Percentiles rank a stretch among this genome's conserved stretches.
Evolutionary conservation across 2,888 invertebrate species (phyloP).

Genomic region (Epinotia ramella): DNA sequence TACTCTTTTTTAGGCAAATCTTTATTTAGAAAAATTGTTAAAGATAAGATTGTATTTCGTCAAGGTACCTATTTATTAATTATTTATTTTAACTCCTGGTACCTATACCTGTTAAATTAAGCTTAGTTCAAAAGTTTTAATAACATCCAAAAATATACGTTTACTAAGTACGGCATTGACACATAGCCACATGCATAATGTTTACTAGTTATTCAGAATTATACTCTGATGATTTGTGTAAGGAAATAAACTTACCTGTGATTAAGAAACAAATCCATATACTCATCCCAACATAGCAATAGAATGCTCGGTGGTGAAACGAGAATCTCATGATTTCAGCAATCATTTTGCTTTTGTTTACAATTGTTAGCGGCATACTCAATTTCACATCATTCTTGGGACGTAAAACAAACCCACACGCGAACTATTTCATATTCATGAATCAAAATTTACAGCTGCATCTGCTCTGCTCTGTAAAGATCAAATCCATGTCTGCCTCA

Average conservation of each 20-base stretch:
- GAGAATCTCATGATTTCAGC: conserved; percentile 80
- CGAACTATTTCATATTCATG: background rate
- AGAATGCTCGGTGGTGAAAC: conserved; percentile 90
- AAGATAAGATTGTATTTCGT: no score
- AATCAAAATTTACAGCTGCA: background rate
- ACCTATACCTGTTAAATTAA: no score
- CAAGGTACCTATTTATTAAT: no score
- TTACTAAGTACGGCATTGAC: background rate
- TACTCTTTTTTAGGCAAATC: background rate
- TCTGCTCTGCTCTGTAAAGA: background rate
- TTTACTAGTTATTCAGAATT: background rate
- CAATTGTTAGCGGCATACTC: conserved; percentile 41
- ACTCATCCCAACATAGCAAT: conserved; percentile 92
- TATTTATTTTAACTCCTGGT: no score
- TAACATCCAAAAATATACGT: no score
- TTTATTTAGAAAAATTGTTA: background rate
- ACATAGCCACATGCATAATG: background rate
- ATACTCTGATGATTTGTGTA: background rate
- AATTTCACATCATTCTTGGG: conserved; percentile 2
- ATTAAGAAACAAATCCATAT: conserved; percentile 93
- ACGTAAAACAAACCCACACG: background rate
- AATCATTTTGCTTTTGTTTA: conserved; percentile 55
- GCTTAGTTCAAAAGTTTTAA: no score
- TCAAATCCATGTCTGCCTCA: background rate
- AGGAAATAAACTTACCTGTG: conserved; percentile 84